Percentiles rank a stretch among this genome's conserved stretches.
These are phyloP conservation scores for Fundulus diaphanus DNA, from an alignment of 2,797 vertebrate species.

Conservation along the genomic window DNA sequence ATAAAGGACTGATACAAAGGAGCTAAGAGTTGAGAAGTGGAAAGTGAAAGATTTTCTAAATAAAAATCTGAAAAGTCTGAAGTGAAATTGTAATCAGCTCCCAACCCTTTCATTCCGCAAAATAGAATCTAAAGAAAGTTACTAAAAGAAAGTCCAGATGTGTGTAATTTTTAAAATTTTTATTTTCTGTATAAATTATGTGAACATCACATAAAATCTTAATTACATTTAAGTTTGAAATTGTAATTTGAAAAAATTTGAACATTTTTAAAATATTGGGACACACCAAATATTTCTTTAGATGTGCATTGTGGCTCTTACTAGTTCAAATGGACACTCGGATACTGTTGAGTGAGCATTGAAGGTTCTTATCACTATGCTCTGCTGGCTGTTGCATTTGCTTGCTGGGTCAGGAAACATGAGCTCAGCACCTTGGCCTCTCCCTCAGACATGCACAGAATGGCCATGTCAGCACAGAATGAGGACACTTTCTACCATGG, in stretches of 20 bases:
- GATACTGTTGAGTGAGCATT: slow-evolving; percentile 17
- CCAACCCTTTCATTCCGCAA: no score
- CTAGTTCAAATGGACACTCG: slow-evolving; percentile 2
- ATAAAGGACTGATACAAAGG: neutral
- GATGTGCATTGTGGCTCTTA: neutral
- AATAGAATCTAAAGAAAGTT: no score
- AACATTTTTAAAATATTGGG: neutral
- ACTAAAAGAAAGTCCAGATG: no score
- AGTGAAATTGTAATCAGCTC: no score
- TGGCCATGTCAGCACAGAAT: slow-evolving; percentile 59
- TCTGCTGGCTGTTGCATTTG: slow-evolving; percentile 51
- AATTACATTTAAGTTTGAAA: neutral
- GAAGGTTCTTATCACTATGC: slow-evolving; percentile 44
- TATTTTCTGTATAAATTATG: neutral
- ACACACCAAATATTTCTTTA: neutral
- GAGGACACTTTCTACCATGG: slow-evolving; percentile 41
- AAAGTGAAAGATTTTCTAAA: neutral
- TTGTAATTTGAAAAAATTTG: neutral
- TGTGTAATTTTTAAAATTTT: neutral
- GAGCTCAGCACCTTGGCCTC: slow-evolving; percentile 69
- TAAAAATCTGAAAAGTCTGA: neutral
- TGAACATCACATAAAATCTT: neutral
- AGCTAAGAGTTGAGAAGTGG: neutral
- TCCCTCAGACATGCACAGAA: slow-evolving; percentile 58
- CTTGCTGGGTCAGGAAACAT: slow-evolving; percentile 61